phyloP scores from a whole-genome alignment of 37 sponge, comb jelly and placozoan species.

The Oopsacas minuta region DNA sequence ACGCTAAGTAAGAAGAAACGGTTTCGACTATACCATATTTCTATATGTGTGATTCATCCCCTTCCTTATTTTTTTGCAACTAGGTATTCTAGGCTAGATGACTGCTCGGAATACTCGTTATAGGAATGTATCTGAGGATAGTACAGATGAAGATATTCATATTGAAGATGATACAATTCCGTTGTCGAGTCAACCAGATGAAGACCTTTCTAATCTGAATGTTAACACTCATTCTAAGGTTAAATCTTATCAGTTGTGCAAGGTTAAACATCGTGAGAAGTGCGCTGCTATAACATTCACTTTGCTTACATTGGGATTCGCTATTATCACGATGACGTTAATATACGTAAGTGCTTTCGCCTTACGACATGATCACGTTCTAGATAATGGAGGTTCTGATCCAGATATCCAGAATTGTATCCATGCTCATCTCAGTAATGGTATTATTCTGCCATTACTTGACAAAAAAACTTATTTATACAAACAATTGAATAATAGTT shows the following conservation, averaged over 20 bases:
- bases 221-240: background rate
- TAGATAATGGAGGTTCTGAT: background rate
- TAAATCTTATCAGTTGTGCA: background rate
- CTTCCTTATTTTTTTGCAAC: too few relatives aligned
- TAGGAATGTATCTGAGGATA: background rate
- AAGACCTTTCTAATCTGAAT: background rate
- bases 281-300: background rate
- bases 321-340: background rate
- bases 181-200: background rate
- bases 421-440: background rate
- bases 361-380: background rate
- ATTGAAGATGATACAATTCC: background rate
- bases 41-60: too few relatives aligned
- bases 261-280: background rate
- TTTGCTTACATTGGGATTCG: background rate
- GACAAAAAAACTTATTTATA: background rate
- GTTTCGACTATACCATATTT: too few relatives aligned
- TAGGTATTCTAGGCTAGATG: too few relatives aligned
- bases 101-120: background rate
- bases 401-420: background rate
- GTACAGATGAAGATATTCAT: background rate
- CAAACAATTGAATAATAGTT: conserved; percentile 26
- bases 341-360: background rate
- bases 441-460: background rate
- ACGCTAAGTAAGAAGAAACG: too few relatives aligned